Evolutionary conservation across 2,797 vertebrate species (phyloP), one percentile per base, ranked within the genome.

Genomic region (Lithobates pipiens): DNA sequence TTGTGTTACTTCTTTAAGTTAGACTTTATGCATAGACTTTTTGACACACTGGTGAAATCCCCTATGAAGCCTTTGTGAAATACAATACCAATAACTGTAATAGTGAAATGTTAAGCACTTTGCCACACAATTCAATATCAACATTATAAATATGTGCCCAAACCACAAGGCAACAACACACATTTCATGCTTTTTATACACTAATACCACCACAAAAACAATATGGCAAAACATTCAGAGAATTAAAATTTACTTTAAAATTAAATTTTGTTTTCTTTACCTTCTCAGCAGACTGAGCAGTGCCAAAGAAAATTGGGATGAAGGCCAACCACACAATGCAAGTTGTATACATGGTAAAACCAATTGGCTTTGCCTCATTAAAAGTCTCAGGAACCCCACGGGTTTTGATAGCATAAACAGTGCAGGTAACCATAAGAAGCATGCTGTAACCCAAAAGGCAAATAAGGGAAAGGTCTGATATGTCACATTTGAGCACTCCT

Each of bases 311-410:
- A 92, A 99, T 99, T 71, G 97, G 97, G 88, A 99, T 99, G 94
- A 99, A 99, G 88, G 97, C 97, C 0, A 99, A 95, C 97, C 97
- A 99, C 61, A 99, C 96, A 34, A 99, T 99, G 92, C 97, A 99
- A 88, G 97, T 99, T 85, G 97, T 99, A 92, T 99, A 99, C 97
- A 99, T 99, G 92, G 97, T 98, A 93, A 99, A 98, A 91, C 97
- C 97, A 2, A 99, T 99, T 90, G 97, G 97, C 92, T 99, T 98
- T 92, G 97, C 97, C 94, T 99, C 97, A 0, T 99, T 99, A 94
- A 99, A 99, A 71, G 97, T 99, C 95, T 99, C 97, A 0, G 97
- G 98, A 87, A 99, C 98, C 10, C 98, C 96, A 0, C 98, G 95
- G 6, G 98, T 98, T 94, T 99, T 99, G 92, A 99, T 99, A 90